These are phyloP conservation scores for Amphimallon solstitiale DNA, from an alignment of 2,888 invertebrate species.

Conservation along the genomic window DNA sequence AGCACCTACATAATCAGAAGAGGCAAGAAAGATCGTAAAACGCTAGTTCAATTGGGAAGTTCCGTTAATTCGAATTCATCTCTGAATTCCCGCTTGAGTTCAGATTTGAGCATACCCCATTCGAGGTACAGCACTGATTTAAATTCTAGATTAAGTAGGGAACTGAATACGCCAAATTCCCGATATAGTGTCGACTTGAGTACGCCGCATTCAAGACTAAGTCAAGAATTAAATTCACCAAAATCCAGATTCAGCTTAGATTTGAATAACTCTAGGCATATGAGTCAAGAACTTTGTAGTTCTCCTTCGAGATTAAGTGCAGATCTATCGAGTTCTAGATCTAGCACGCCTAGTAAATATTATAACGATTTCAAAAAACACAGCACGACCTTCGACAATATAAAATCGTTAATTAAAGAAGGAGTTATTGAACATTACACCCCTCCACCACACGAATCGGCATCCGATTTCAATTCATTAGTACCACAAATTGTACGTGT, in stretches of 20 bases:
- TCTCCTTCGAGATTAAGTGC: conserved; percentile 58
- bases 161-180: conserved; percentile 71
- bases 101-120: conserved; percentile 70
- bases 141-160: conserved; percentile 67
- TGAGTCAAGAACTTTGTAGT: conserved; percentile 58
- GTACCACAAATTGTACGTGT: conserved; percentile 75
- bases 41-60: conserved; percentile 70
- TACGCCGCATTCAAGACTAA: conserved; percentile 68
- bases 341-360: conserved; percentile 63
- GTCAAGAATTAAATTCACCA: conserved; percentile 68
- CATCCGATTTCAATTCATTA: conserved; percentile 71
- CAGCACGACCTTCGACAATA: conserved; percentile 81
- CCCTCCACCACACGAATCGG: conserved; percentile 68
- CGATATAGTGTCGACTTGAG: conserved; percentile 76
- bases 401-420: conserved; percentile 77
- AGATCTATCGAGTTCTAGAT: conserved; percentile 58
- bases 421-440: conserved; percentile 71
- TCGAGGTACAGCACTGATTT: conserved; percentile 70
- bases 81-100: conserved; percentile 72
- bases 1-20: conserved; percentile 86
- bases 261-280: conserved; percentile 65
- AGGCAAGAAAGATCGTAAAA: conserved; percentile 75
- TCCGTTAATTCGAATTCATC: conserved; percentile 67
- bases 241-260: conserved; percentile 71
- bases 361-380: conserved; percentile 75